Percentiles rank a stretch among this genome's conserved stretches.
phyloP scores from a whole-genome alignment of 2,888 invertebrate species.

The Scelioninae gen. 2 region DNA sequence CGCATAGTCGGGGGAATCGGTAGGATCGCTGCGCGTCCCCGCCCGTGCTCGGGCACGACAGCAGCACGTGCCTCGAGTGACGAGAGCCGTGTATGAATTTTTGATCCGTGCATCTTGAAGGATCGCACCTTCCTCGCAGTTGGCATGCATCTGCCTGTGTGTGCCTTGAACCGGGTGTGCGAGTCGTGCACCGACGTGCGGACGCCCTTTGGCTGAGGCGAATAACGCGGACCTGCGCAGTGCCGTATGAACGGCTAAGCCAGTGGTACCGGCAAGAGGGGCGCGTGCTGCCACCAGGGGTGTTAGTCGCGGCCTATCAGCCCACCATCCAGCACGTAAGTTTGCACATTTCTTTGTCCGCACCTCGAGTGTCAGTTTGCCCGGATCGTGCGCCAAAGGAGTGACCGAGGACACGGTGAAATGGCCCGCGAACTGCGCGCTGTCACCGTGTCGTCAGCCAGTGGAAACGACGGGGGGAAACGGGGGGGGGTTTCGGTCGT shows the following conservation, averaged over 20 bases:
- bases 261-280: constrained; percentile 66
- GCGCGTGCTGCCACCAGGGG: constrained; percentile 72
- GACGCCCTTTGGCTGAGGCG: constrained; percentile 49
- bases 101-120: constrained; percentile 33
- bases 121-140: constrained; percentile 38
- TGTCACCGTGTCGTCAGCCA: too few species aligned
- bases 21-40: too few species aligned
- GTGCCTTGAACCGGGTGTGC: constrained; percentile 24
- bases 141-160: too few species aligned
- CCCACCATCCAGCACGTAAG: constrained; percentile 74
- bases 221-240: constrained; percentile 68
- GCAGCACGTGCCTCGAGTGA: constrained; percentile 27
- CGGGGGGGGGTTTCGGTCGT: too few species aligned
- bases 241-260: constrained; percentile 65
- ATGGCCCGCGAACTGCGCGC: constrained; percentile 8
- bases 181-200: constrained; percentile 32
- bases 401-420: constrained; percentile 6
- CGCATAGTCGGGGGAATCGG: too few species aligned
- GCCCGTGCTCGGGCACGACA: too few species aligned
- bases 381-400: constrained; percentile 9
- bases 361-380: constrained; percentile 30
- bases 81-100: constrained; percentile 25
- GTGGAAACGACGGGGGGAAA: too few species aligned
- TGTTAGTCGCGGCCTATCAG: constrained; percentile 75
- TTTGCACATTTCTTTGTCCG: constrained; percentile 58